Base-by-base conservation (phyloP, 92 coral and sea anemone genomes). In the Plumapathes pennacea region DNA sequence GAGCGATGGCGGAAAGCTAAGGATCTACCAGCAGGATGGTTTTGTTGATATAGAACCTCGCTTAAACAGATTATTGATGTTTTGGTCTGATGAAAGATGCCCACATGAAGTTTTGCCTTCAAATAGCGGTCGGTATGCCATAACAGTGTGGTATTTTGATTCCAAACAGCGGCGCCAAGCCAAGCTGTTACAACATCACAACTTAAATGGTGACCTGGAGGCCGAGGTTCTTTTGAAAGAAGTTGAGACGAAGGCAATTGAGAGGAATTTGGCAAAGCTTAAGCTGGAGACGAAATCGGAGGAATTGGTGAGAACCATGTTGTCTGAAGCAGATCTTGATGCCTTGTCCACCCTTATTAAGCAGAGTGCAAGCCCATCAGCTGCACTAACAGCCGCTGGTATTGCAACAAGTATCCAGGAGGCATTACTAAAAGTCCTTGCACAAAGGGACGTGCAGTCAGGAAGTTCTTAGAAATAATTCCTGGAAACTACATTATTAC, bases 101-200 rank as follows among this genome's bases (percentile, higher is more conserved):
- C 98, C 98, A 20, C 98, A 92, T 51, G 98, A 92, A 63, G 98
- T 92, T 12, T 57, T 92, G 19, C 96, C 98, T 11, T 78, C 96
- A 8, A 49, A 71, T 32, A 49, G 66, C 45, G 58, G 72, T n/a
- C 69, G 98, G 54, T 92, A 82, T 77, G 96, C 98, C 18, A 72
- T 92, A 23, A 92, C 96, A 0, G 57, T 92, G 32, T 92, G 98
- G 98, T 92, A 84, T 58, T 88, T 92, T 69, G 98, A 92, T 48
- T 45, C 71, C 27, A 81, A 80, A 25, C 80, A 92, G 63, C 58
- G 98, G 33, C 41, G 51, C 12, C 62, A 45, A 25, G 98, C 95
- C 5, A 87, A 82, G 44, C 38, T 77, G 50, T 62, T 49, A 14
- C 77, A 84, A 57, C 57, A 59, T 7, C 32, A 61, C 31, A 60